Evolutionary conservation across 2,797 vertebrate species (phyloP).

Genomic region (Crax fasciolata): DNA sequence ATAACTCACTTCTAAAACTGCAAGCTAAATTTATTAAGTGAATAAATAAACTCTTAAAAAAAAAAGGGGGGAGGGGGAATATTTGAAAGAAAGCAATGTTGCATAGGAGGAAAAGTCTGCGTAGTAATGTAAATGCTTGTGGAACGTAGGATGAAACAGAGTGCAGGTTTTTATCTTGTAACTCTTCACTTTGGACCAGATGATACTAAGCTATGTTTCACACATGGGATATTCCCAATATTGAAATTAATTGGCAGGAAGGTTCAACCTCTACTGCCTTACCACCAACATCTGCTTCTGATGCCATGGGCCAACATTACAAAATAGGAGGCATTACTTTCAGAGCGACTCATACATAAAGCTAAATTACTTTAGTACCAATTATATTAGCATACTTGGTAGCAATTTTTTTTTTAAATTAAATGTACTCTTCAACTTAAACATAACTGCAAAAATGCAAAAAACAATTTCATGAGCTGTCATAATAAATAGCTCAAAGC

Average conservation of each 20-base stretch:
- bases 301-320: no score
- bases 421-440: constrained; percentile 52
- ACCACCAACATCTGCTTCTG: no score
- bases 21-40: neutral
- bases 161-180: neutral
- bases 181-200: neutral
- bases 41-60: neutral
- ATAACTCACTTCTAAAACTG: neutral
- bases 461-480: constrained; percentile 9
- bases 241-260: neutral
- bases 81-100: neutral
- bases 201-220: neutral
- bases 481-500: neutral
- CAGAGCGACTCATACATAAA: neutral
- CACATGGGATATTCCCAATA: neutral
- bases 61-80: neutral
- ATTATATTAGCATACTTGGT: constrained; percentile 11
- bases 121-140: neutral
- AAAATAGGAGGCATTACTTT: no score
- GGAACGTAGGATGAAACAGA: neutral
- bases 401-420: constrained; percentile 50
- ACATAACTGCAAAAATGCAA: neutral
- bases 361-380: neutral
- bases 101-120: neutral
- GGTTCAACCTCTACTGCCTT: no score